Percentiles rank a stretch among this genome's conserved stretches.
Evolutionary conservation across 2,797 vertebrate species (phyloP).

Genomic region (Synanceia verrucosa): DNA sequence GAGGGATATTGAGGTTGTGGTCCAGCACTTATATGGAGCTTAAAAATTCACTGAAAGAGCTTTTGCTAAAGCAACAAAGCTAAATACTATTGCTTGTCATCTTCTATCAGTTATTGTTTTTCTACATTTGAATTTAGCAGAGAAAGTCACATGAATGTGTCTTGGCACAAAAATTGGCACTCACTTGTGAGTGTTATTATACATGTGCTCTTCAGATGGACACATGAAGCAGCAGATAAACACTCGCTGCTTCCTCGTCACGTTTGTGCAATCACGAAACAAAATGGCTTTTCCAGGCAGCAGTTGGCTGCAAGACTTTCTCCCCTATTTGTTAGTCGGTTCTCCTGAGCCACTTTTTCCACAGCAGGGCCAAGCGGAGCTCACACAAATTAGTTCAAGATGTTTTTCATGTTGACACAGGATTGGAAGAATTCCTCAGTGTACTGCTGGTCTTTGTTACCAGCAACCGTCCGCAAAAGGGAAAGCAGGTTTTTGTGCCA

Average conservation of each 20-base stretch:
- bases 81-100: background rate
- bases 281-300: constrained; percentile 20
- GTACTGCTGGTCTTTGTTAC: constrained; percentile 10
- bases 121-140: background rate
- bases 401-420: constrained; percentile 40
- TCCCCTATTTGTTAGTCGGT: constrained; percentile 17
- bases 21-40: background rate
- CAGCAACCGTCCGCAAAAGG: background rate
- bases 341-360: constrained; percentile 43
- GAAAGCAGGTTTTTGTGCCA: constrained; percentile 3
- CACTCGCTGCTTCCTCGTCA: background rate
- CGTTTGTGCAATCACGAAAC: constrained; percentile 18
- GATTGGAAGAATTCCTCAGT: constrained; percentile 1
- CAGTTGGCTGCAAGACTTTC: constrained; percentile 12
- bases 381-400: constrained; percentile 37
- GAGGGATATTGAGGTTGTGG: background rate
- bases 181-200: background rate
- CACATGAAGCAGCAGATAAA: constrained; percentile 7
- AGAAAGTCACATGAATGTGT: background rate
- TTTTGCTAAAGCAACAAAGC: background rate
- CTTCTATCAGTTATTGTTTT: background rate
- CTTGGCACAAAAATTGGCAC: background rate
- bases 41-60: background rate
- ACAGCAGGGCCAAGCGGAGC: constrained; percentile 44
- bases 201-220: background rate